phyloP scores from a whole-genome alignment of 1,140 invertebrate species.

The Drosophila santomea region DNA sequence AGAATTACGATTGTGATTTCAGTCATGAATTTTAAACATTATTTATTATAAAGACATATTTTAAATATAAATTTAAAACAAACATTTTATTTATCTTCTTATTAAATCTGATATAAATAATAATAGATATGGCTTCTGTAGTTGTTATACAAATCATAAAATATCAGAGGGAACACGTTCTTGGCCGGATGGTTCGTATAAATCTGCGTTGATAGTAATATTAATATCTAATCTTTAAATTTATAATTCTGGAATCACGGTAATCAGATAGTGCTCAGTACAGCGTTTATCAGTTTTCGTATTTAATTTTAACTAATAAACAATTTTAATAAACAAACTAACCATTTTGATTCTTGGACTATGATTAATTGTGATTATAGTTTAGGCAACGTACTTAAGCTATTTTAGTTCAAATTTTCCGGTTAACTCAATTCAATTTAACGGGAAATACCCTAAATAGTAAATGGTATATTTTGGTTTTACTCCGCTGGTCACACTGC shows the following conservation, averaged over 20 bases:
- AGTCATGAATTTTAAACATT: too few relatives aligned
- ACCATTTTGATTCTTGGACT: too few relatives aligned
- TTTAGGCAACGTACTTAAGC: background rate
- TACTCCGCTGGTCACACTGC: background rate
- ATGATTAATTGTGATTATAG: too few relatives aligned
- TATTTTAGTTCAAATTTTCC: background rate
- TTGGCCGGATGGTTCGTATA: slow-evolving; percentile 5
- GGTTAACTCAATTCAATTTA: background rate
- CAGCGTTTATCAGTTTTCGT: background rate
- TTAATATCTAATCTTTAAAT: slow-evolving; percentile 4
- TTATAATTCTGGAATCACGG: slow-evolving; percentile 8
- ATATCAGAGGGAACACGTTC: background rate
- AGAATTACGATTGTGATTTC: slow-evolving; percentile 1
- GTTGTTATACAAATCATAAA: too few relatives aligned
- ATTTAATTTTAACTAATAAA: background rate
- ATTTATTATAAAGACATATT: too few relatives aligned
- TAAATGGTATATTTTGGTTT: too few relatives aligned
- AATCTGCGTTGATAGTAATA: slow-evolving; percentile 10
- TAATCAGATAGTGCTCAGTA: background rate
- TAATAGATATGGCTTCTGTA: too few relatives aligned
- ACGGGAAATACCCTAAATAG: background rate
- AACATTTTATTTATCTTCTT: too few relatives aligned
- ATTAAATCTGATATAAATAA: too few relatives aligned
- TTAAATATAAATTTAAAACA: background rate
- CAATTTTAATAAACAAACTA: too few relatives aligned